These are phyloP conservation scores for Himantopus leucocephalus DNA, from an alignment of 2,113 vertebrate species.

Conservation along the genomic window DNA sequence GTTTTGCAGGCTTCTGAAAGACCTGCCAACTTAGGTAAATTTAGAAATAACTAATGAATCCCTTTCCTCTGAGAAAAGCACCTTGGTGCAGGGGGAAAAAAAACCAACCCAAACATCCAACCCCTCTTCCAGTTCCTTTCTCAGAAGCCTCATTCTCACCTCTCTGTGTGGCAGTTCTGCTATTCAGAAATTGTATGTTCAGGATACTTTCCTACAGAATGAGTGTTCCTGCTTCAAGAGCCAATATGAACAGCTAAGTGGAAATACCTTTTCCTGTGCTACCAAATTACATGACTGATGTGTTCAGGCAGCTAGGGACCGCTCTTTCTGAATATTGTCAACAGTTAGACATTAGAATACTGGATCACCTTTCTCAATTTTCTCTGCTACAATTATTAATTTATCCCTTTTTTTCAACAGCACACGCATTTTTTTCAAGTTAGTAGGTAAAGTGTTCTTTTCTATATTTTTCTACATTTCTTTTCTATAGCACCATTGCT, in stretches of 20 bases:
- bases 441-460: not conserved
- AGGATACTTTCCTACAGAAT: not conserved
- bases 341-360: not conserved
- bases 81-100: not conserved
- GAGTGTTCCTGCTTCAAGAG: not conserved
- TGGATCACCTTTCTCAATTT: not conserved
- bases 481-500: not conserved
- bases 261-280: not conserved
- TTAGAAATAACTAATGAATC: not conserved
- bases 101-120: not conserved
- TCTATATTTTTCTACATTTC: not conserved
- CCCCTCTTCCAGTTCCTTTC: accelerated
- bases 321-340: not conserved
- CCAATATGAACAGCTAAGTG: not conserved
- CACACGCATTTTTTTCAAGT: not conserved
- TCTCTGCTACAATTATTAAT: not conserved
- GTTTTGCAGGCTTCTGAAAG: not conserved
- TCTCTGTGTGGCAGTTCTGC: not conserved
- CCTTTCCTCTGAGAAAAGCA: not conserved
- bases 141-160: not conserved
- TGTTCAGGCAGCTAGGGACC: not conserved
- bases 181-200: not conserved
- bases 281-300: not conserved
- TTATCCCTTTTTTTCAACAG: not conserved
- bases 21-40: not conserved